Conservation (phyloP, 1,140 invertebrate genomes). For the Phthorimaea operculella region DNA sequence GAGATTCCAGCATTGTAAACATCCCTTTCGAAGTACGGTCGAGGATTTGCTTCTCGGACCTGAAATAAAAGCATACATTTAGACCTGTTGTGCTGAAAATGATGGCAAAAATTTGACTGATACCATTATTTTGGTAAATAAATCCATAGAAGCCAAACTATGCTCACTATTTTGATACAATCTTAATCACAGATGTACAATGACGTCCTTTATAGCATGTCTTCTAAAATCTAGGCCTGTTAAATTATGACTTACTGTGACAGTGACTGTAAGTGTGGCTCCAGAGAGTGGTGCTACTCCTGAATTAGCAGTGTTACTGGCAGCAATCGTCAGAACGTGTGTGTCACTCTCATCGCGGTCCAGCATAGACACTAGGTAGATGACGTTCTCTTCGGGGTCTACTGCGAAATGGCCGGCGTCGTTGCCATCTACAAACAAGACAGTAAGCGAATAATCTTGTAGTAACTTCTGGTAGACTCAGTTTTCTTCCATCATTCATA, state of each 20-base stretch:
- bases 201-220: no score
- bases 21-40: conserved; percentile 57
- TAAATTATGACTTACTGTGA: conserved; percentile 41
- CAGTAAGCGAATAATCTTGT: no score
- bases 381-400: conserved; percentile 35
- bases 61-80: conserved; percentile 21
- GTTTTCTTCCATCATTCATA: no score
- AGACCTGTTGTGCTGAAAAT: no score
- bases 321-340: conserved; percentile 50
- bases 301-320: conserved; percentile 38
- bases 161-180: no score
- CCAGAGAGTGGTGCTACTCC: conserved; percentile 15
- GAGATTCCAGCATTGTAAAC: conserved; percentile 64
- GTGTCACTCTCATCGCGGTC: conserved; percentile 40
- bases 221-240: no score
- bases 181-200: no score
- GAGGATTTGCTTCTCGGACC: conserved; percentile 68
- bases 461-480: no score
- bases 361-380: conserved; percentile 44
- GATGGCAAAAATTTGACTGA: no score
- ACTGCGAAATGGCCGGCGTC: conserved; percentile 46
- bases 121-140: no score
- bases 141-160: no score
- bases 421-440: conserved; percentile 42
- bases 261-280: conserved; percentile 49